phyloP scores from a whole-genome alignment of 2,888 invertebrate genomes.

The Noctua janthina region DNA sequence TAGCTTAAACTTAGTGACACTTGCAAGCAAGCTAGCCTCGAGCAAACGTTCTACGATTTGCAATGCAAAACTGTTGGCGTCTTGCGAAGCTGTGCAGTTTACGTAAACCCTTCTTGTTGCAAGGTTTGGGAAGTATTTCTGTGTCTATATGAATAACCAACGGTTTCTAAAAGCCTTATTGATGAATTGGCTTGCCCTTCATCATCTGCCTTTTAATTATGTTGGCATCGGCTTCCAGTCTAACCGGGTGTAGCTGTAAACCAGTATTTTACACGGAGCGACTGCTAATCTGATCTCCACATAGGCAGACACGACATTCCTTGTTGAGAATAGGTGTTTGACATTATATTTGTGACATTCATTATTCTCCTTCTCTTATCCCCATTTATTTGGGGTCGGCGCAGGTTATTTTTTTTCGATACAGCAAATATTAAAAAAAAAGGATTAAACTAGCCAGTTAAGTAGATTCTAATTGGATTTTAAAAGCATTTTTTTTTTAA shows the following conservation, averaged over 20 bases:
- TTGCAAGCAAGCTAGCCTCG: slow-evolving; percentile 38
- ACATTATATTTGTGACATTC: not conserved
- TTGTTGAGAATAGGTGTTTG: not conserved
- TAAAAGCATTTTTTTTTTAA: rapidly evolving
- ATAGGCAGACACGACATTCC: not conserved
- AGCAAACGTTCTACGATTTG: slow-evolving; percentile 50
- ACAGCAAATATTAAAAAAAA: too few species aligned
- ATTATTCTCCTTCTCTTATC: not conserved
- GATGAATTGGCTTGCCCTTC: not conserved
- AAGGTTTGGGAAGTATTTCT: not conserved
- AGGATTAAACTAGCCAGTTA: rapidly evolving
- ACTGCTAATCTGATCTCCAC: not conserved
- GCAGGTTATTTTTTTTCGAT: too few species aligned
- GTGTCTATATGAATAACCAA: not conserved
- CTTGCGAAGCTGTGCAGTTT: slow-evolving; percentile 40
- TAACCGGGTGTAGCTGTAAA: not conserved
- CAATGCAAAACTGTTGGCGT: slow-evolving; percentile 62
- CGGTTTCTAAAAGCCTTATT: not conserved
- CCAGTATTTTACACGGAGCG: not conserved
- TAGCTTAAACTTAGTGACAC: slow-evolving; percentile 40
- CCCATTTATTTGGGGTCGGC: not conserved
- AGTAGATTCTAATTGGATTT: not conserved
- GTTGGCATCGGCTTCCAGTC: too few species aligned
- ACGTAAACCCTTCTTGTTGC: slow-evolving; percentile 32
- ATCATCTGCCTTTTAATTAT: not conserved